These are phyloP conservation scores for Ahaetulla prasina DNA, from an alignment of 2,113 vertebrate genomes.

Conservation along the genomic window DNA sequence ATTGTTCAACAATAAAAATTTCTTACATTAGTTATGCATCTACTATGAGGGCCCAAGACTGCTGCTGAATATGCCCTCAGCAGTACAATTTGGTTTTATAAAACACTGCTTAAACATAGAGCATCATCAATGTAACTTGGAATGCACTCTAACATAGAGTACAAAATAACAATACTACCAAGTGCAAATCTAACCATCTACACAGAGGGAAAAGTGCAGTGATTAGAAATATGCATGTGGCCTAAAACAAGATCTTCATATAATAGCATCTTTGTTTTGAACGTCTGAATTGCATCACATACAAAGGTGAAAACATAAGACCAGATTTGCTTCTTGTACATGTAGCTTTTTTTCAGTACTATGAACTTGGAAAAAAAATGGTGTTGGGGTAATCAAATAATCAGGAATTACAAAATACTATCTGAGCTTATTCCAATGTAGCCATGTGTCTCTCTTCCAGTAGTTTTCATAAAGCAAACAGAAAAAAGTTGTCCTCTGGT, in stretches of 20 bases:
- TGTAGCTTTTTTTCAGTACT: constrained; percentile 22
- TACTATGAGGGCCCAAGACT: constrained; percentile 42
- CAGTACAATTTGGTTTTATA: constrained; percentile 49
- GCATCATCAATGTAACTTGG: constrained; percentile 86
- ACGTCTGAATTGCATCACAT: constrained; percentile 26
- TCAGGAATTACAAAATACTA: neutral
- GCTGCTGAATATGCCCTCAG: constrained; percentile 24
- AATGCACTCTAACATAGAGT: constrained; percentile 99
- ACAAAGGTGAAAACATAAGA: constrained; percentile 40
- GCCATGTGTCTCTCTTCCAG: constrained; percentile 49
- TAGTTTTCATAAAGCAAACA: constrained; percentile 39
- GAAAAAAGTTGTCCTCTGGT: constrained; percentile 34
- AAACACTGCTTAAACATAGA: constrained; percentile 69
- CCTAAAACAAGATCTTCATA: constrained; percentile 52
- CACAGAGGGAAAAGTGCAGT: constrained; percentile 56
- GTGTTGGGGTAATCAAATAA: constrained; percentile 27
- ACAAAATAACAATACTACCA: constrained; percentile 73
- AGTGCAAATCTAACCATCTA: constrained; percentile 66
- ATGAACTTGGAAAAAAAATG: constrained; percentile 37
- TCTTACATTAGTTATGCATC: constrained; percentile 27
- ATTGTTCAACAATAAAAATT: neutral
- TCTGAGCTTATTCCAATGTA: constrained; percentile 26
- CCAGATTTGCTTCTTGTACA: constrained; percentile 37
- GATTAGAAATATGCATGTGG: constrained; percentile 35
- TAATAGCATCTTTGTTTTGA: constrained; percentile 31